Conservation (phyloP, 2,113 vertebrate species). For the Petroica traversi region DNA sequence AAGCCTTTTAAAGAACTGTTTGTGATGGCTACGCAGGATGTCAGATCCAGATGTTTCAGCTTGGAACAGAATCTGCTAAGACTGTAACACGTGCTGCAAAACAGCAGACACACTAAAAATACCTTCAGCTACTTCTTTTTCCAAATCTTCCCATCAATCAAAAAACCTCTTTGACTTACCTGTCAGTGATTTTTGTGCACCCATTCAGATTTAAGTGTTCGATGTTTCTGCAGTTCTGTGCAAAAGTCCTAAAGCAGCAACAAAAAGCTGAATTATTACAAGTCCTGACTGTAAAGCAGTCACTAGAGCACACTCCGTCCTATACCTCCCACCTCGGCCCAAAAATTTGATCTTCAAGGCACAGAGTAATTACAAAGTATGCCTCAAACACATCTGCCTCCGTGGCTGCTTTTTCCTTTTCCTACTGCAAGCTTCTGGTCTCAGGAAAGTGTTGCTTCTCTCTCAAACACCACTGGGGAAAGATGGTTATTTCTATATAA, state of each 20-base stretch:
- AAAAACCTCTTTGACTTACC: constrained; percentile 57
- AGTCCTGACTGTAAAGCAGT: neutral
- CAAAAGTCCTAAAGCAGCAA: constrained; percentile 85
- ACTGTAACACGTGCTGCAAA: constrained; percentile 88
- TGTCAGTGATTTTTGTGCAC: constrained; percentile 97
- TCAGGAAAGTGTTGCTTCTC: neutral
- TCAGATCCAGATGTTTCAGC: constrained; percentile 93
- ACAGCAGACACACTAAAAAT: constrained; percentile 67
- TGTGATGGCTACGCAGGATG: constrained; percentile 91
- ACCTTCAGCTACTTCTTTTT: constrained; percentile 59
- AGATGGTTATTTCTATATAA: neutral
- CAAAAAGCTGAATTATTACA: neutral
- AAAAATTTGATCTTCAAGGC: neutral
- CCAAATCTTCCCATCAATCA: neutral
- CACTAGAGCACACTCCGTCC: constrained; percentile 11
- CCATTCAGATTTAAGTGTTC: constrained; percentile 93
- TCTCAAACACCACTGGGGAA: neutral
- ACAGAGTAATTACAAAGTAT: neutral
- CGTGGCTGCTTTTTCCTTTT: neutral
- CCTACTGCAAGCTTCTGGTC: neutral
- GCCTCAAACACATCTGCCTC: neutral
- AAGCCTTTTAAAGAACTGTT: constrained; percentile 93
- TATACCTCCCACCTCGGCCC: neutral
- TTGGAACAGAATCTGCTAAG: constrained; percentile 96
- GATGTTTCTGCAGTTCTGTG: constrained; percentile 96